Conservation (phyloP, 2,888 invertebrate species). For the Dasypolia templi region DNA sequence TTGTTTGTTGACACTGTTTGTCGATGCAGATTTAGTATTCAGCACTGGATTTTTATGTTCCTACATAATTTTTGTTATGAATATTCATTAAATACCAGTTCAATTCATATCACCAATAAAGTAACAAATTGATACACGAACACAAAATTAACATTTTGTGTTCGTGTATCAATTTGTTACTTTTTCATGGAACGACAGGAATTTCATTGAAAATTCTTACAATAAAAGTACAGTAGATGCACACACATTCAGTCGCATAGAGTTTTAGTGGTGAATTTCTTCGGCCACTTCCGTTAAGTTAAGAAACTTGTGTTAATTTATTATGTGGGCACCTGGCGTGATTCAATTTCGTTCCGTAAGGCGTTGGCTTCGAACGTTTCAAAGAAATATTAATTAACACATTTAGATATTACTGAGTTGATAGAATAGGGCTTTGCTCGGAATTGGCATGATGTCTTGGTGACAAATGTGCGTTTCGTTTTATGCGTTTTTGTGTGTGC, state of each 20-base stretch:
- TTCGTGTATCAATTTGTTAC: too few species aligned
- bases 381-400: slow-evolving; percentile 53
- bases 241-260: slow-evolving; percentile 36
- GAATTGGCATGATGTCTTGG: slow-evolving; percentile 37
- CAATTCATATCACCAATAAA: slow-evolving; percentile 29
- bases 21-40: slow-evolving; percentile 30
- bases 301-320: slow-evolving; percentile 27
- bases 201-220: slow-evolving; percentile 44
- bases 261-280: slow-evolving; percentile 38
- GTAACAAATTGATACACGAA: slow-evolving; percentile 37
- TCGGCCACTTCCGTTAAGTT: slow-evolving; percentile 44
- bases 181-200: slow-evolving; percentile 8
- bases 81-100: slow-evolving; percentile 36
- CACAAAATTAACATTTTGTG: slow-evolving; percentile 23
- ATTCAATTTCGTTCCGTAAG: slow-evolving; percentile 36
- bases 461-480: slow-evolving; percentile 46
- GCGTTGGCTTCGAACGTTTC: slow-evolving; percentile 27
- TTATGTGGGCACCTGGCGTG: slow-evolving; percentile 40
- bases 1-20: slow-evolving; percentile 27
- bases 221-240: slow-evolving; percentile 5
- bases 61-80: slow-evolving; percentile 20
- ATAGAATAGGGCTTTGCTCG: slow-evolving; percentile 37
- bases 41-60: slow-evolving; percentile 29
- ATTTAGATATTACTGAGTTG: slow-evolving; percentile 33
- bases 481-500: slow-evolving; percentile 31